Evolutionary conservation across 2,797 vertebrate genomes (phyloP).

Genomic region (Amblyraja radiata): DNA sequence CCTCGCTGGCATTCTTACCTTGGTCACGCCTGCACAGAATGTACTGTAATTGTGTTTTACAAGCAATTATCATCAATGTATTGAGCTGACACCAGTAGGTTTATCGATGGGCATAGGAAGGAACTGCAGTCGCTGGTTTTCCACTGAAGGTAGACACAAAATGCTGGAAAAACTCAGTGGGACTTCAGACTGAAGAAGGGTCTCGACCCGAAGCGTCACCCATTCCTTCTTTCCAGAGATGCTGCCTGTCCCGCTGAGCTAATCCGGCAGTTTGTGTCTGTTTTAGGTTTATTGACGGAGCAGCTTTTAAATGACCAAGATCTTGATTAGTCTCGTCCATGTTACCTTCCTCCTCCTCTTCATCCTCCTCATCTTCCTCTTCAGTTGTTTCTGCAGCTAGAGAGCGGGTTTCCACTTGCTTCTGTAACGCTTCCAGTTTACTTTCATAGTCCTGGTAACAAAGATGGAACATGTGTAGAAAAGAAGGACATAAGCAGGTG

Average conservation of each 20-base stretch:
- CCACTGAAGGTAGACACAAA: no score
- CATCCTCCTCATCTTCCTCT: conserved; percentile 88
- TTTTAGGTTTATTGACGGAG: no score
- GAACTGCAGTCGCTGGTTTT: no score
- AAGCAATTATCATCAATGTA: neutral
- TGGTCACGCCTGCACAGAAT: no score
- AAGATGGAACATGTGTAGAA: conserved; percentile 59
- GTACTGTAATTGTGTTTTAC: neutral
- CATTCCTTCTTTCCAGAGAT: no score
- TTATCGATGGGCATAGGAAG: no score
- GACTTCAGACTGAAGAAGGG: no score
- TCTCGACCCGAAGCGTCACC: no score
- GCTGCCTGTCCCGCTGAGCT: no score
- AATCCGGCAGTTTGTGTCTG: no score
- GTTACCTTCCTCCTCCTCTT: conserved; percentile 48
- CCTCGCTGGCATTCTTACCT: neutral
- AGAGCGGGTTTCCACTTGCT: conserved; percentile 94
- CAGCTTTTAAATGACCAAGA: neutral
- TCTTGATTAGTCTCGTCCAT: neutral
- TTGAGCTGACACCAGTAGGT: neutral
- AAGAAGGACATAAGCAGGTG: conserved; percentile 50
- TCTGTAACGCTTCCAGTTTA: conserved; percentile 93
- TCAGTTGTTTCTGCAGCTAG: conserved; percentile 85
- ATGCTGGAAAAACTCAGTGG: no score
- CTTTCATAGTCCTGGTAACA: conserved; percentile 89